A percentile compares a stretch with the other conserved stretches of the same genome.
phyloP scores from a whole-genome alignment of 2,888 invertebrate species.

The Volucella inflata region DNA sequence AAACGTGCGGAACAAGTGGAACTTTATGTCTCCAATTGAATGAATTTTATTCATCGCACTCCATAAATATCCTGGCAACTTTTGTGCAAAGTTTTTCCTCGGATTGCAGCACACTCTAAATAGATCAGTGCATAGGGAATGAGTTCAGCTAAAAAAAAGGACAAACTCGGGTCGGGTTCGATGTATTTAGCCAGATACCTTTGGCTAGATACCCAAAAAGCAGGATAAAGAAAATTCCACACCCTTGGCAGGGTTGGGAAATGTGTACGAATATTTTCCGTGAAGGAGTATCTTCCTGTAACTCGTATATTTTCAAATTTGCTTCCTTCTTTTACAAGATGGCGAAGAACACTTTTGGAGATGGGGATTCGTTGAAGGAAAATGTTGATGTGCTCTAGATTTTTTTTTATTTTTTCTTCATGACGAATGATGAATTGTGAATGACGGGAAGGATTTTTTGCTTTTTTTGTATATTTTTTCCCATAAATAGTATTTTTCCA shows the following conservation, averaged over 20 bases:
- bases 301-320: conserved; percentile 9
- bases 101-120: conserved; percentile 22
- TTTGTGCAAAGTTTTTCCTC: conserved; percentile 55
- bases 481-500: conserved; percentile 45
- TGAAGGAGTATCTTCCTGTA: too few relatives aligned
- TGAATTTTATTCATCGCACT: conserved; percentile 74
- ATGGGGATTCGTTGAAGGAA: conserved; percentile 24
- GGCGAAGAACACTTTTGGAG: conserved; percentile 6
- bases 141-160: conserved; percentile 1
- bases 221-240: background rate
- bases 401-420: conserved; percentile 16
- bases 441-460: too few relatives aligned
- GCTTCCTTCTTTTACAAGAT: conserved; percentile 16
- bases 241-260: background rate
- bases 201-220: conserved; percentile 56
- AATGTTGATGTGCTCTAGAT: conserved; percentile 56
- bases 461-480: conserved; percentile 44
- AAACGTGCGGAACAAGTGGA: conserved; percentile 74
- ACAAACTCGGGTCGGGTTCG: background rate
- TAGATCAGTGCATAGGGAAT: conserved; percentile 45
- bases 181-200: conserved; percentile 52
- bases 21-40: conserved; percentile 74
- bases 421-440: conserved; percentile 38
- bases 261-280: background rate
- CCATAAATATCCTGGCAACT: conserved; percentile 71